Evolutionary conservation across 2,797 vertebrate genomes (phyloP), one percentile per base, ranked within the genome.

Genomic region (Rallus crepitans): DNA sequence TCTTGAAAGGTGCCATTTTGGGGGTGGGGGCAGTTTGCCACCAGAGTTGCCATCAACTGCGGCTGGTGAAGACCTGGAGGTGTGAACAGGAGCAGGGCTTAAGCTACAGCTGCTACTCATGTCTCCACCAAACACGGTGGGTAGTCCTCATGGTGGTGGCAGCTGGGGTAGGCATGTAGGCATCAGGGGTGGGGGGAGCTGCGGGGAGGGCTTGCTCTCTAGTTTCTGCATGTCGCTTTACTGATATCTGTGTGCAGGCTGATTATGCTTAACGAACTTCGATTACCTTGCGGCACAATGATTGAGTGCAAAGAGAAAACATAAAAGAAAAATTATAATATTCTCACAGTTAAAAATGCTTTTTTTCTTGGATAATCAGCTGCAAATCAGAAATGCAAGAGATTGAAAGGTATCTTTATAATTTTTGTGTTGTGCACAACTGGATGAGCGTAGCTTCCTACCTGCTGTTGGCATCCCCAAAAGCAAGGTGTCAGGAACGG

Each of bases 361-460:
- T 13, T 31, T 31, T 35, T 61, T 24, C 47, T 91, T 79, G 56
- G 4, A 31, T 76, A 65, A 70, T 71, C 47, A 68, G 40, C 45
- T 92, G 37, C 18, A 92, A 91, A 81, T 92, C 50, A 87, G 79
- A 92, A 93, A 63, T 35, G 25, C 37, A 33, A 35, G 71, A 71
- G 40, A 21, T 82, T 69, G 78, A 50, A 90, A 79, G 42, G 42
- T 82, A 63, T n/a, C 45, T 60, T 80, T 91, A 16, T 78, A n/a
- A 31, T 84, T 95, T 88, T 87, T 37, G 33, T 1, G 0, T 89
- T 70, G 28, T 66, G 39, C 37, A 19, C 39, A 47, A 23, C 17
- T 71, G n/a, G 25, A 5, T 63, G 47, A 55, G 83, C 8, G 6
- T 81, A 59, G 39, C n/a, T 71, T 87, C 75, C 12, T 95, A 71